phyloP scores from a whole-genome alignment of 2,797 vertebrate species.

The Fratercula arctica region DNA sequence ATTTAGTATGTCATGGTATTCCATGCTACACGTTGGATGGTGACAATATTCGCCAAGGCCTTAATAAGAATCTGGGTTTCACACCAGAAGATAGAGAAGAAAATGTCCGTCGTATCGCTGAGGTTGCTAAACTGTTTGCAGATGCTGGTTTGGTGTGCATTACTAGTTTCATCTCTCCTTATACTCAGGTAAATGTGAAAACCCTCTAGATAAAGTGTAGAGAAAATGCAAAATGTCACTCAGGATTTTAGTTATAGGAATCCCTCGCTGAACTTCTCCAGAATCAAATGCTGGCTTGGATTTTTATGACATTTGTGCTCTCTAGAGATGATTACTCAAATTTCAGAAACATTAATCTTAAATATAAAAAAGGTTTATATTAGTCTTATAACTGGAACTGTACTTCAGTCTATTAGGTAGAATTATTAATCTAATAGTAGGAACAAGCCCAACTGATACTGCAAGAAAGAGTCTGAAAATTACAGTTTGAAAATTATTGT shows the following conservation, averaged over 20 bases:
- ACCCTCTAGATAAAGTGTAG: not conserved
- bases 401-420: not conserved
- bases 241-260: not conserved
- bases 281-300: not conserved
- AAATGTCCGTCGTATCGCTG: conserved; percentile 95
- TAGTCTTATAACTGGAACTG: not conserved
- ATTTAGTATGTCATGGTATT: conserved; percentile 96
- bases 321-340: not conserved
- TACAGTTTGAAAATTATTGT: not conserved
- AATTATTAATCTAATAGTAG: not conserved
- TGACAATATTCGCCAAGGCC: conserved; percentile 98
- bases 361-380: not conserved
- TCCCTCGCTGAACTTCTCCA: not conserved
- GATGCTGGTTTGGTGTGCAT: conserved; percentile 97
- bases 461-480: not conserved
- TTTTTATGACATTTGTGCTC: not conserved
- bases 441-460: not conserved
- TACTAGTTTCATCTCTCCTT: conserved; percentile 97
- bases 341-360: not conserved
- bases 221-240: not conserved
- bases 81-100: conserved; percentile 96
- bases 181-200: conserved; percentile 83
- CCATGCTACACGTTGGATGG: conserved; percentile 97
- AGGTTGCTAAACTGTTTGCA: conserved; percentile 96
- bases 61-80: conserved; percentile 97